phyloP scores from a whole-genome alignment of 2,797 vertebrate species.

The Myotis findleyi region DNA sequence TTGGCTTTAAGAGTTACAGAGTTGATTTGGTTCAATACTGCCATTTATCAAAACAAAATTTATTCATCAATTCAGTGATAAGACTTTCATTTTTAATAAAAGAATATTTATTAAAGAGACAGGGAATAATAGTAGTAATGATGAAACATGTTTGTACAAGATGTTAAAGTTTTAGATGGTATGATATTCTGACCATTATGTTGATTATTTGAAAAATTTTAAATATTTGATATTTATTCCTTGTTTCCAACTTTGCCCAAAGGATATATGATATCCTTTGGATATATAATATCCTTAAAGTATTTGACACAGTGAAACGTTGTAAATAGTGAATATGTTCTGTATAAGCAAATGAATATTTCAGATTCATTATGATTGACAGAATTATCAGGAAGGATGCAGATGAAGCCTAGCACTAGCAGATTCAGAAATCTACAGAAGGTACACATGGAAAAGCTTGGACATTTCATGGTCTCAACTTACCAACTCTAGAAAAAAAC shows the following conservation, averaged over 20 bases:
- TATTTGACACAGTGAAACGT: not conserved
- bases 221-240: not conserved
- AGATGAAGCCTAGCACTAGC: not conserved
- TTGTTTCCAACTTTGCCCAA: not conserved
- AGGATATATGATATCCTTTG: not conserved
- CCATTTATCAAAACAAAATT: not conserved
- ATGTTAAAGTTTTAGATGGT: not conserved
- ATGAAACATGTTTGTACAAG: not conserved
- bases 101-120: not conserved
- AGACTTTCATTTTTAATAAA: slow-evolving; percentile 32
- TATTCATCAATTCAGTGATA: not conserved
- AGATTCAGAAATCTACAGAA: not conserved
- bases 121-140: not conserved
- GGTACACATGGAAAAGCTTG: not conserved
- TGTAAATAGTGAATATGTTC: not conserved
- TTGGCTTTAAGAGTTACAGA: not conserved
- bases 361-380: not conserved
- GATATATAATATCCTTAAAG: not conserved
- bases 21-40: not conserved
- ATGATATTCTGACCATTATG: not conserved
- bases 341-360: not conserved
- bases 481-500: not conserved
- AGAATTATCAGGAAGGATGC: not conserved
- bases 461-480: not conserved
- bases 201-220: not conserved